These are phyloP conservation scores for Coenobita brevimanus DNA, from an alignment of 1,140 invertebrate species.

Conservation along the genomic window DNA sequence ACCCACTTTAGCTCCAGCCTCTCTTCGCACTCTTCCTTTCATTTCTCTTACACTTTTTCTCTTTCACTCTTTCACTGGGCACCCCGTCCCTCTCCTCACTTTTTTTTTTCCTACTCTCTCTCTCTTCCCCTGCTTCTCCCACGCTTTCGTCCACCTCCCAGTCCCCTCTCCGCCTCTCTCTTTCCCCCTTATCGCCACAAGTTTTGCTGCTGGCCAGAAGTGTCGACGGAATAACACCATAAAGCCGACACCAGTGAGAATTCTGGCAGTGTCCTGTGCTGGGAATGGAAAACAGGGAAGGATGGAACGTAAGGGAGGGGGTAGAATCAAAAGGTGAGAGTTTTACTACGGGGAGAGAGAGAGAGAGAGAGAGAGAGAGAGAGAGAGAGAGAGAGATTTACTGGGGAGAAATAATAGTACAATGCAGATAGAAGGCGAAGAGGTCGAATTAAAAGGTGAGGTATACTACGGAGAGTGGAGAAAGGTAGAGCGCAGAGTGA, in stretches of 20 bases:
- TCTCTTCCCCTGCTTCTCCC: background rate
- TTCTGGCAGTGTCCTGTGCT: background rate
- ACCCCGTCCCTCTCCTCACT: background rate
- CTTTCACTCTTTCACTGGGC: background rate
- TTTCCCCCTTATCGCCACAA: slow-evolving; percentile 17
- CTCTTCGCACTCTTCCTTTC: too few relatives aligned
- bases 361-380: slow-evolving; percentile 10
- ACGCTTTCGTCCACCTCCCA: background rate
- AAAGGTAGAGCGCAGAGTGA: too few relatives aligned
- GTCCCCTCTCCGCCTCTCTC: background rate
- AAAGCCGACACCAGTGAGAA: slow-evolving; percentile 11
- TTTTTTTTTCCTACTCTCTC: background rate
- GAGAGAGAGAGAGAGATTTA: slow-evolving; percentile 8
- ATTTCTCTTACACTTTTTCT: background rate
- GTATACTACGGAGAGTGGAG: too few relatives aligned
- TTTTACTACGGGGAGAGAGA: slow-evolving; percentile 5
- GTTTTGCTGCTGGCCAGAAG: slow-evolving; percentile 31
- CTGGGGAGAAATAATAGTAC: background rate
- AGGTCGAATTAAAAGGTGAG: too few relatives aligned
- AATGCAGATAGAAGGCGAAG: too few relatives aligned
- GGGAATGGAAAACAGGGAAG: background rate
- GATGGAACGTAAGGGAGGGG: too few relatives aligned
- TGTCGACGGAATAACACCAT: slow-evolving; percentile 31
- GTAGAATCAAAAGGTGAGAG: background rate
- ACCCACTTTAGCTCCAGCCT: too few relatives aligned